A percentile compares a stretch with the other conserved stretches of the same genome.
Conservation (phyloP, 2,113 vertebrate genomes). For the Microcebus ravelobensis region DNA sequence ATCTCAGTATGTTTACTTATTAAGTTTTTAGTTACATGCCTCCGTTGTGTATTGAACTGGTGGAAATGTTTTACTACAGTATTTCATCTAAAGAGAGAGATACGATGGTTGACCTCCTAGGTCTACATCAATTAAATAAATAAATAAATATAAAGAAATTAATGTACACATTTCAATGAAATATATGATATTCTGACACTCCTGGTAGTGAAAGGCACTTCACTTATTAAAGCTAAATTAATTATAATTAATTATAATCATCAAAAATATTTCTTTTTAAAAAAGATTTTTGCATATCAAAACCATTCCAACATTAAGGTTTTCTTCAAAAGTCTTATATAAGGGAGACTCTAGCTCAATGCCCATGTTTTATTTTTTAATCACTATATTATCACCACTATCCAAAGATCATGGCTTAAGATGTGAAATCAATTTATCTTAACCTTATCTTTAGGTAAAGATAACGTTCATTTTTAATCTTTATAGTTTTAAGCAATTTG, state of each 20-base stretch:
- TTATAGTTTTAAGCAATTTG: background rate
- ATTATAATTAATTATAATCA: background rate
- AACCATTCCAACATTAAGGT: background rate
- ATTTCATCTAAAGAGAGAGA: background rate
- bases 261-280: conserved; percentile 15
- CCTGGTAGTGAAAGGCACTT: background rate
- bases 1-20: background rate
- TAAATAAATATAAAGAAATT: background rate
- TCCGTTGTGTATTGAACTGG: background rate
- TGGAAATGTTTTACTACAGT: background rate
- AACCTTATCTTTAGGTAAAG: background rate
- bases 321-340: background rate
- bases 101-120: background rate
- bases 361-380: background rate
- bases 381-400: background rate
- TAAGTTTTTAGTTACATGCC: background rate
- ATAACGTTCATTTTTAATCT: background rate
- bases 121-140: background rate
- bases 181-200: background rate
- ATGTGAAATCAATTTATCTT: background rate
- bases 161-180: background rate
- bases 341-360: background rate
- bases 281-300: background rate
- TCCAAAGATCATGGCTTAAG: background rate
- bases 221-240: background rate